Base-by-base conservation (phyloP, 1,140 invertebrate genomes). In the Gonatopus flavifemur region DNA sequence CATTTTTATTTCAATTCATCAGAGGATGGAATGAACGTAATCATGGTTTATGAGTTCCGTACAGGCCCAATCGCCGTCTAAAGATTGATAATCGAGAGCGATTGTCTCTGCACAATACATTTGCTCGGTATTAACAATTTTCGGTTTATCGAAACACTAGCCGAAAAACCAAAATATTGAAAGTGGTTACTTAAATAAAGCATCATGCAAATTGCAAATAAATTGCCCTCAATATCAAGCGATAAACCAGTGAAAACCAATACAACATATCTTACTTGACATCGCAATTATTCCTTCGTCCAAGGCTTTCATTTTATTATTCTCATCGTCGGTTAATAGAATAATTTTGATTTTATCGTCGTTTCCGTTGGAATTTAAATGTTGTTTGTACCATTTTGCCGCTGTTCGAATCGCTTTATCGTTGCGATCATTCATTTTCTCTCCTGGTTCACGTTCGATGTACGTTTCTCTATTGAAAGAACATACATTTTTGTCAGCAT, bases 401-500 rank as follows among this genome's bases (percentile, higher is more conserved):
- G 91, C 88, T 53, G 82, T 72, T 38, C 94, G 80, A 57, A 98
- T 95, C 13, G 93, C 91, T 68, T 93, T 80, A 69, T 96, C 93
- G 84, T 97, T 98, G 62, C 93, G 84, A 69, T 97, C 93, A 80
- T 98, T 97, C 33, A 83, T 75, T 24, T 85, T 85, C 77, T 98
- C 95, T 21, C 87, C 87, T 22, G 86, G 84, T 41, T 87, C 76
- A 54, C 93, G 80, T 70, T 93, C 88, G 3, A 94, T 78, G 72
- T 91, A 96, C 10, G 94, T 97, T 45, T 95, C 89, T 65, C 92
- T 96, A 57, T 25, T 75, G 76, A 49, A 44, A 42, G n/a, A n/a
- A n/a, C n/a, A n/a, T n/a, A n/a, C n/a, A n/a, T n/a, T n/a, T n/a
- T n/a, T n/a, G n/a, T n/a, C n/a, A n/a, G n/a, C n/a, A n/a, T n/a